A percentile compares a stretch with the other conserved stretches of the same genome.
Evolutionary conservation across 2,797 vertebrate genomes (phyloP).

Genomic region (Platyrinchus mystaceus): DNA sequence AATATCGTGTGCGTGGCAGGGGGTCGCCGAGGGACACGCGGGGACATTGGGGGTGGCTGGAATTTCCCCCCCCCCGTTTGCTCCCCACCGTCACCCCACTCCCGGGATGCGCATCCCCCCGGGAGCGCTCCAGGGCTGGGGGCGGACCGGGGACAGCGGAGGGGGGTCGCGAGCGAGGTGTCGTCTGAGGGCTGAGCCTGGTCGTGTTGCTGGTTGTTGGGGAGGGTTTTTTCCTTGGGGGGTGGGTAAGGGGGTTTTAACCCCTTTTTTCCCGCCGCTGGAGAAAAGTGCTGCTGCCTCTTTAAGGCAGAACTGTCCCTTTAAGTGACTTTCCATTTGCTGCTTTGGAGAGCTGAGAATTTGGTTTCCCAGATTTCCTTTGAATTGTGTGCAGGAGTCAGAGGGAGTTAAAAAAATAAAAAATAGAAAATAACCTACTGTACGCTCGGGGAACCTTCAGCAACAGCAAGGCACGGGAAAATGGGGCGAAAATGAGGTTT

Average conservation of each 20-base stretch:
- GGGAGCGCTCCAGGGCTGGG: neutral
- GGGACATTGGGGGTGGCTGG: neutral
- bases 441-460: neutral
- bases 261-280: neutral
- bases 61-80: fast-evolving
- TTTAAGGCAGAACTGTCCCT: conserved; percentile 61
- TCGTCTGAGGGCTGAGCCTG: neutral
- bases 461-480: neutral
- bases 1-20: neutral
- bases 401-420: conserved; percentile 74
- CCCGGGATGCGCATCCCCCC: neutral
- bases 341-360: conserved; percentile 82
- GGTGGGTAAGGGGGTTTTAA: neutral
- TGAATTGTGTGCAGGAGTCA: conserved; percentile 81
- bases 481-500: neutral
- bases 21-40: neutral
- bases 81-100: too few species aligned
- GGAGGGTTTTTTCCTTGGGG: neutral
- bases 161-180: neutral
- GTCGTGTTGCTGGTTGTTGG: neutral
- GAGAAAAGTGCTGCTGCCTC: conserved; percentile 52
- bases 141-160: neutral
- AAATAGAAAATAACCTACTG: neutral
- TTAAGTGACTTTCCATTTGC: conserved; percentile 92
- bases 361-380: conserved; percentile 85